Percentiles rank a stretch among this genome's conserved stretches.
Evolutionary conservation across 2,113 vertebrate genomes (phyloP).

Genomic region (Ardeotis arabs): DNA sequence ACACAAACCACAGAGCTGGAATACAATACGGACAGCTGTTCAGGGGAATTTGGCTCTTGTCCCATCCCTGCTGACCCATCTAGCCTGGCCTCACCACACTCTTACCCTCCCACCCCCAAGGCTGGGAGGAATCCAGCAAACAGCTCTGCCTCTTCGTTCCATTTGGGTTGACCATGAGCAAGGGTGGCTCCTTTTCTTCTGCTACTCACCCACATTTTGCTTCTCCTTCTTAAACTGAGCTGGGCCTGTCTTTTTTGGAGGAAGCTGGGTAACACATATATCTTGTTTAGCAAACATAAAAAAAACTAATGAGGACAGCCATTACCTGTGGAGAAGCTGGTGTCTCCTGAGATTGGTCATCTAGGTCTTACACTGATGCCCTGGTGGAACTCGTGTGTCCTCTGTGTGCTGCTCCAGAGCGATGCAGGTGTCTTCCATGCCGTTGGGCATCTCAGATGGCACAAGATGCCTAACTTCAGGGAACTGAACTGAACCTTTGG

Average conservation of each 20-base stretch:
- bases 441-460: not conserved
- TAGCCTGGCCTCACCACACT: not conserved
- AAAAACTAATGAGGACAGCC: not conserved
- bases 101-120: not conserved
- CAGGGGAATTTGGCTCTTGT: not conserved
- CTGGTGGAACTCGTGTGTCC: not conserved
- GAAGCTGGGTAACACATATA: not conserved
- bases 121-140: not conserved
- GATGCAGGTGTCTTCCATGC: not conserved
- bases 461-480: not conserved
- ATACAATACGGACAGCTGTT: rapidly evolving
- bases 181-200: not conserved
- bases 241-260: not conserved
- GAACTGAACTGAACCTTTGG: not conserved
- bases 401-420: not conserved
- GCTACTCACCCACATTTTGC: not conserved
- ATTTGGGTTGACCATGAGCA: not conserved
- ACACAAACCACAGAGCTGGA: not conserved
- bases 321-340: not conserved
- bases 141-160: not conserved
- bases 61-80: not conserved
- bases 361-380: too few relatives aligned
- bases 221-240: not conserved
- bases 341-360: not conserved
- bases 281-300: not conserved